A percentile compares a stretch with the other conserved stretches of the same genome.
Evolutionary conservation across 1,140 invertebrate genomes (phyloP).

Genomic region (Limonius californicus): DNA sequence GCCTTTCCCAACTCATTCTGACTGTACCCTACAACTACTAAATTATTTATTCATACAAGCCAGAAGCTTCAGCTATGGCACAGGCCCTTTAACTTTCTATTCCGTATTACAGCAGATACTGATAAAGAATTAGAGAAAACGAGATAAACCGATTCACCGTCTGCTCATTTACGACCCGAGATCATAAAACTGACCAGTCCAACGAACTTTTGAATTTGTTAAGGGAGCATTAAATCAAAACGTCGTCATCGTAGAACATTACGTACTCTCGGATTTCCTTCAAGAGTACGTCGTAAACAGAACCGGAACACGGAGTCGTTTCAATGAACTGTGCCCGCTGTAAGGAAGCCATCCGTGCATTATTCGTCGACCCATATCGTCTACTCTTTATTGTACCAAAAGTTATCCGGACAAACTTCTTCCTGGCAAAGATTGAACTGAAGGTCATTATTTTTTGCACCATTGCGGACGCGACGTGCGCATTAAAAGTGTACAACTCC

Average conservation of each 20-base stretch:
- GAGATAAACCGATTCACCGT: too few species aligned
- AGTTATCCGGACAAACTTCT: neutral
- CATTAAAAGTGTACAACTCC: neutral
- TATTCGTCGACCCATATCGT: neutral
- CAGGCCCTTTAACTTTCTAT: too few species aligned
- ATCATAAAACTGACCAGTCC: neutral
- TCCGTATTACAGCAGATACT: too few species aligned
- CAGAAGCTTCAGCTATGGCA: too few species aligned
- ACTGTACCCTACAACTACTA: too few species aligned
- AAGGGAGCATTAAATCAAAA: conserved; percentile 4
- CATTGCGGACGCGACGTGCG: neutral
- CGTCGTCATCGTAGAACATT: neutral
- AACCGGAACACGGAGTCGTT: neutral
- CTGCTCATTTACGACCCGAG: neutral
- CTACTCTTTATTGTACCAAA: neutral
- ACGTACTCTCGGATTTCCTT: conserved; percentile 7
- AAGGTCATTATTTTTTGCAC: too few species aligned
- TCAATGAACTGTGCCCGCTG: conserved; percentile 3
- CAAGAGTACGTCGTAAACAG: conserved; percentile 8
- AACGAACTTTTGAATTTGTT: conserved; percentile 5
- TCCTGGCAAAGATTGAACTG: neutral
- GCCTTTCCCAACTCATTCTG: too few species aligned
- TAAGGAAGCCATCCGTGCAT: too few species aligned
- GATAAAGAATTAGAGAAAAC: too few species aligned
- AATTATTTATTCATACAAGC: too few species aligned